Evolutionary conservation across 2,888 invertebrate genomes (phyloP).

Genomic region (Heliconius hortense): DNA sequence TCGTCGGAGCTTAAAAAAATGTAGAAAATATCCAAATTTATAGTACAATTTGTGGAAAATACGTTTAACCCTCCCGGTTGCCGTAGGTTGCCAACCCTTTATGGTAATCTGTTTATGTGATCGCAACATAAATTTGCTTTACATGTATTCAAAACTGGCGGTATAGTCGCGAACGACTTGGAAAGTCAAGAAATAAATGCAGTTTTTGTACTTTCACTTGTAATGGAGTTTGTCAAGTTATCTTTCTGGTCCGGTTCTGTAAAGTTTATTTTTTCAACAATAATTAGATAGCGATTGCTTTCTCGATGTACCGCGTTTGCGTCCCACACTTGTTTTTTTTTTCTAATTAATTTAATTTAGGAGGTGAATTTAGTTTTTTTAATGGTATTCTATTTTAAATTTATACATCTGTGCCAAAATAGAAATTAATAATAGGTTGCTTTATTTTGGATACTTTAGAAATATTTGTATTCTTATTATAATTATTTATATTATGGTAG

Average conservation of each 20-base stretch:
- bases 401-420: not conserved
- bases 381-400: not conserved
- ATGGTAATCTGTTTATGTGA: not conserved
- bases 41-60: not conserved
- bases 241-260: constrained; percentile 13
- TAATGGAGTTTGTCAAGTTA: constrained; percentile 16
- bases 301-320: not conserved
- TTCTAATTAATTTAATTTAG: not conserved
- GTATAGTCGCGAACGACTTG: constrained; percentile 9
- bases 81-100: not conserved
- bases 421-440: too few relatives aligned
- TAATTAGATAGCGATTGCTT: constrained; percentile 8
- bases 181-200: constrained; percentile 21
- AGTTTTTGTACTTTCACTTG: constrained; percentile 24
- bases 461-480: not conserved
- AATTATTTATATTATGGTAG: too few relatives aligned
- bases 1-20: not conserved
- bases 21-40: not conserved
- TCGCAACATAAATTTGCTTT: not conserved
- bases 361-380: not conserved
- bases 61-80: constrained; percentile 3
- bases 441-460: not conserved
- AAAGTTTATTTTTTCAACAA: not conserved
- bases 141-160: not conserved
- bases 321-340: not conserved